Evolutionary conservation across 2,888 invertebrate species (phyloP).

Genomic region (Andricus curvator): DNA sequence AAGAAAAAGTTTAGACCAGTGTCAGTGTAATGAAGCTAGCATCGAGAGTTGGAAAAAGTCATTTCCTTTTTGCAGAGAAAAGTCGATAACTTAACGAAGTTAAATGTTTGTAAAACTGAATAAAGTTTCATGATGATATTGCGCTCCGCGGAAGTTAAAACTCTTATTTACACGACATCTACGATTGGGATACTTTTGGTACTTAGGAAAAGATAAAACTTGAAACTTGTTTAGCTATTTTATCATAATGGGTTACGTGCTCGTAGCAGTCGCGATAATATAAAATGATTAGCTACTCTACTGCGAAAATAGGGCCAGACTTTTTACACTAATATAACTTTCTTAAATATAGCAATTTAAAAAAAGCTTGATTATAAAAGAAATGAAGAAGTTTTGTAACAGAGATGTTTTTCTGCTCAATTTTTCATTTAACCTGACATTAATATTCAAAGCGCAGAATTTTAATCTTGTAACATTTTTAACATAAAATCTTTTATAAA

Average conservation of each 20-base stretch:
- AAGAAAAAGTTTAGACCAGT: constrained; percentile 18
- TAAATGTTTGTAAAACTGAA: constrained; percentile 52
- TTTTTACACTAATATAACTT: background rate
- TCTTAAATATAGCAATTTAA: background rate
- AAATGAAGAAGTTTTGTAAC: too few relatives aligned
- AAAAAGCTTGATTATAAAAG: background rate
- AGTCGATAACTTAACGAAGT: constrained; percentile 57
- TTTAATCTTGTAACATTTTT: too few relatives aligned
- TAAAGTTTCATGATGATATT: constrained; percentile 53
- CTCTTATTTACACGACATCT: constrained; percentile 47
- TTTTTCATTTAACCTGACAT: too few relatives aligned
- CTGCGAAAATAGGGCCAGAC: too few relatives aligned
- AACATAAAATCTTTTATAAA: too few relatives aligned
- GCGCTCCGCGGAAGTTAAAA: constrained; percentile 33
- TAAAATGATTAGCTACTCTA: background rate
- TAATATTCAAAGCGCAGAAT: too few relatives aligned
- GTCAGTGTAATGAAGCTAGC: constrained; percentile 22
- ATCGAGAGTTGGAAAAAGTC: constrained; percentile 50
- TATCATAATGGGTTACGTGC: constrained; percentile 8
- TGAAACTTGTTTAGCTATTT: constrained; percentile 33
- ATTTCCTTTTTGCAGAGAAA: constrained; percentile 49
- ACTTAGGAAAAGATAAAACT: constrained; percentile 19
- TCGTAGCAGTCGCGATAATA: background rate
- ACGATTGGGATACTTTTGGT: constrained; percentile 44
- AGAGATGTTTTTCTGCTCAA: too few relatives aligned